Evolutionary conservation across 2,797 vertebrate genomes (phyloP).

Genomic region (Rhinogobio ventralis): DNA sequence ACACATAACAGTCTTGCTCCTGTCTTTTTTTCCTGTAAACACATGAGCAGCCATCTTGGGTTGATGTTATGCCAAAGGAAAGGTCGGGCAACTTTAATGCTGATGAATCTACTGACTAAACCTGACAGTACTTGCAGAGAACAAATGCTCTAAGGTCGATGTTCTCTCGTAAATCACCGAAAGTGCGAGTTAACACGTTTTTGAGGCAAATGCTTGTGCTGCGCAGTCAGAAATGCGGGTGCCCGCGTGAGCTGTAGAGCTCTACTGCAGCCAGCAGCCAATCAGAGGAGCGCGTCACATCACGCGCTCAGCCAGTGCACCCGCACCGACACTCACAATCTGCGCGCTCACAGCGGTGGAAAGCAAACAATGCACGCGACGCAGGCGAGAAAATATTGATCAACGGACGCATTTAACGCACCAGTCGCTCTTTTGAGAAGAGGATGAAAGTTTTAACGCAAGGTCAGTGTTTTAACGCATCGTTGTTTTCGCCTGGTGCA

Average conservation of each 20-base stretch:
- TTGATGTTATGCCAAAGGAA: not conserved
- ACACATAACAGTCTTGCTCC: not conserved
- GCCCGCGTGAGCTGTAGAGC: constrained; percentile 60
- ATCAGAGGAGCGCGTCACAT: constrained; percentile 40
- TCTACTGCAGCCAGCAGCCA: constrained; percentile 66
- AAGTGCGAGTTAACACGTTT: not conserved
- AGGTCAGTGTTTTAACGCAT: constrained; percentile 18
- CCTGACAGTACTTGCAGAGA: accelerated
- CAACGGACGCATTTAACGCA: not conserved
- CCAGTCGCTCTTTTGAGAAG: not conserved
- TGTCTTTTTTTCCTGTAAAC: too few species aligned
- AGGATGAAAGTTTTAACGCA: not conserved
- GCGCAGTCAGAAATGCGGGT: not conserved
- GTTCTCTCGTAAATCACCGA: too few species aligned
- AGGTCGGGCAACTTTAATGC: not conserved
- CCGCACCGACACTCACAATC: not conserved
- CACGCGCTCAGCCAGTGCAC: constrained; percentile 8
- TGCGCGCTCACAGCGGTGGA: not conserved
- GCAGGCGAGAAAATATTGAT: not conserved
- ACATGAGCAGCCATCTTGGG: constrained; percentile 7
- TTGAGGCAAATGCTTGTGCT: not conserved
- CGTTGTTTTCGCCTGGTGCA: not conserved
- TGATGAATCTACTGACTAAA: not conserved
- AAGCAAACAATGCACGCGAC: not conserved
- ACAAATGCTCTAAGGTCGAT: not conserved